A percentile compares a stretch with the other conserved stretches of the same genome.
Evolutionary conservation across 2,113 vertebrate genomes (phyloP).

Genomic region (Polyodon spathula): DNA sequence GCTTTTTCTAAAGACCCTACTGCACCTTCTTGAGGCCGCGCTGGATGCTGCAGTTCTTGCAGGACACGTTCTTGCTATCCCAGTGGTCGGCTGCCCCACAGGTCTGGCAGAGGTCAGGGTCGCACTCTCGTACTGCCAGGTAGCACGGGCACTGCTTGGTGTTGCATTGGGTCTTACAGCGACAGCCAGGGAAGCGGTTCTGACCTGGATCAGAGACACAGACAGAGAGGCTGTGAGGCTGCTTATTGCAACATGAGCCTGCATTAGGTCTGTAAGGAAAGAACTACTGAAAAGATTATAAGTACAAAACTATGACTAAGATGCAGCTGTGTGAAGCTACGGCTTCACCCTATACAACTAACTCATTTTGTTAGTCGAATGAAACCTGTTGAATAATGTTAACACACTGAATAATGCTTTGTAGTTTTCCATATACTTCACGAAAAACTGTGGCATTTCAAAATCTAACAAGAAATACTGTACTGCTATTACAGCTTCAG

Average conservation of each 20-base stretch:
- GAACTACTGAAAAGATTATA: not conserved
- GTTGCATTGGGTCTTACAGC: slow-evolving; percentile 97
- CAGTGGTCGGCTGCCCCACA: slow-evolving; percentile 88
- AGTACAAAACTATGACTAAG: too few species aligned
- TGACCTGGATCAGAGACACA: slow-evolving; percentile 62
- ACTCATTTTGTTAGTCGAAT: too few species aligned
- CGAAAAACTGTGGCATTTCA: too few species aligned
- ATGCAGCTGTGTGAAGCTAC: too few species aligned
- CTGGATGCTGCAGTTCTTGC: slow-evolving; percentile 98
- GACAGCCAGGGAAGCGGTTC: slow-evolving; percentile 94
- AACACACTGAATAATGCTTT: too few species aligned
- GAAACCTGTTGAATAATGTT: too few species aligned
- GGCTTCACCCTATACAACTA: too few species aligned
- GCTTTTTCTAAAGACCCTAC: not conserved
- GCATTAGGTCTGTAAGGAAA: not conserved
- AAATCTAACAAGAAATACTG: too few species aligned
- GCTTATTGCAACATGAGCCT: not conserved
- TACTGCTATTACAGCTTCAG: too few species aligned
- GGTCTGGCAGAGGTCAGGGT: slow-evolving; percentile 93
- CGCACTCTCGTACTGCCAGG: slow-evolving; percentile 89
- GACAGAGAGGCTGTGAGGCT: not conserved
- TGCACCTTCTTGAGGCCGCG: slow-evolving; percentile 92
- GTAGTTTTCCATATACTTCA: too few species aligned
- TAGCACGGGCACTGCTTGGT: slow-evolving; percentile 98
- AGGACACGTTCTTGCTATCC: slow-evolving; percentile 90